Base-by-base conservation (phyloP, 2,888 invertebrate species). In the Exocentrus adspersus region DNA sequence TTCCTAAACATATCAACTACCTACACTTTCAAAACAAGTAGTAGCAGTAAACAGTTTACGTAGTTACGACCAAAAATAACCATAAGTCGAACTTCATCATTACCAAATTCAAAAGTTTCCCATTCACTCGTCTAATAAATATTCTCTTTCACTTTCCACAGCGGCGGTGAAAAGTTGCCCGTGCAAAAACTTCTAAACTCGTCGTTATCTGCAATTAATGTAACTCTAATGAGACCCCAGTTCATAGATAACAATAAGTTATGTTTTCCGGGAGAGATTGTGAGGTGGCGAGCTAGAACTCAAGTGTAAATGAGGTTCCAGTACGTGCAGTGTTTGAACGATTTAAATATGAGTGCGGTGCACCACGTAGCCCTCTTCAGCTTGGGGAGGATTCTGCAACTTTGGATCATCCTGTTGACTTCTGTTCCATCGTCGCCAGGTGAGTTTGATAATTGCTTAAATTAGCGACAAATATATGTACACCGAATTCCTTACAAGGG, bases 361-460 rank as follows among this genome's bases (percentile, higher is more conserved):
- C 56, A 42, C 53, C 48, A 65, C 50, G 69, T 70, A 70, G 64
- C 72, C 63, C 64, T 66, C 62, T 72, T 73, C 41, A 67, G 65
- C 69, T 66, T 72, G 62, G 62, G 63, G 30, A 75, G 72, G 71
- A 68, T 75, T 67, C 67, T 72, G 43, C 73, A 72, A 70, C 67
- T 73, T 70, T 75, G 73, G 72, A 70, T 71, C 59, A 64, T 76
- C 50, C 53, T 75, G 60, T 48, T 72, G 37, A 61, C 69, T 62
- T 65, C 70, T 42, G 70, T 65, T 60, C 74, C 74, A 12, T 60
- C 63, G 9, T 67, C 72, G 70, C 69, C 75, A 75, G 76, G 76
- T 75, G 64, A 54, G 75, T 73, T 58, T 48, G 52, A 50, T 54
- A 43, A 7, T 12, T 7, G 24, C 17, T 28, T n/a, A n/a, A n/a